These are phyloP conservation scores for Falco cherrug DNA, from an alignment of 2,797 vertebrate genomes.

Conservation along the genomic window DNA sequence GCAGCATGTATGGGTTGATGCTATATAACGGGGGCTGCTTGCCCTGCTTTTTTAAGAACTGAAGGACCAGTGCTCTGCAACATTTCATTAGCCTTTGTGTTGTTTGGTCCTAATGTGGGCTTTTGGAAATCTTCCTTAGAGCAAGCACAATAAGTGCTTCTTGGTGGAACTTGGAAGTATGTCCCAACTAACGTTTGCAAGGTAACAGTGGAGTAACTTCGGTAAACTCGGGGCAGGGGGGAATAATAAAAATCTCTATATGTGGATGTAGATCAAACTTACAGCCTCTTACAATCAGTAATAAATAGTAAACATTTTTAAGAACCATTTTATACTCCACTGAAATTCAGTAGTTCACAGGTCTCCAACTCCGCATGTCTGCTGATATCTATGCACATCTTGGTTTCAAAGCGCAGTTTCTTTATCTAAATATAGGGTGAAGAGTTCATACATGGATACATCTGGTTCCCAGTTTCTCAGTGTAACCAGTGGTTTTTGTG, in stretches of 20 bases:
- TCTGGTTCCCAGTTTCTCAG: not conserved
- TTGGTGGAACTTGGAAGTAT: not conserved
- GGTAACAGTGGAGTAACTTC: not conserved
- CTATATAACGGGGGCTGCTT: not conserved
- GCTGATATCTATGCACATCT: not conserved
- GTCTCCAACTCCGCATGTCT: not conserved
- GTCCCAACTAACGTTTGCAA: not conserved
- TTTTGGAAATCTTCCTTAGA: conserved; percentile 10
- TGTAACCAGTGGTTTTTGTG: not conserved
- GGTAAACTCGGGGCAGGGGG: not conserved
- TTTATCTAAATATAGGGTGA: not conserved
- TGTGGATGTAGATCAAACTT: not conserved
- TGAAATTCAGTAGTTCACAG: not conserved
- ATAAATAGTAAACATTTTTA: conserved; percentile 41
- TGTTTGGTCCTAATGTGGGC: not conserved
- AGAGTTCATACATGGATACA: not conserved
- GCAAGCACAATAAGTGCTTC: not conserved
- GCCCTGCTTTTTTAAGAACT: not conserved
- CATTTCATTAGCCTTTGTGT: not conserved
- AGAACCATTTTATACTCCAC: not conserved
- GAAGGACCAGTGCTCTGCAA: not conserved
- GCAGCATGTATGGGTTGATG: not conserved
- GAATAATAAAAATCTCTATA: not conserved
- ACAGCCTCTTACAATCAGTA: not conserved
- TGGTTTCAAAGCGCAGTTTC: not conserved